Conservation (phyloP, 2,888 invertebrate species). For the Melolontha melolontha region DNA sequence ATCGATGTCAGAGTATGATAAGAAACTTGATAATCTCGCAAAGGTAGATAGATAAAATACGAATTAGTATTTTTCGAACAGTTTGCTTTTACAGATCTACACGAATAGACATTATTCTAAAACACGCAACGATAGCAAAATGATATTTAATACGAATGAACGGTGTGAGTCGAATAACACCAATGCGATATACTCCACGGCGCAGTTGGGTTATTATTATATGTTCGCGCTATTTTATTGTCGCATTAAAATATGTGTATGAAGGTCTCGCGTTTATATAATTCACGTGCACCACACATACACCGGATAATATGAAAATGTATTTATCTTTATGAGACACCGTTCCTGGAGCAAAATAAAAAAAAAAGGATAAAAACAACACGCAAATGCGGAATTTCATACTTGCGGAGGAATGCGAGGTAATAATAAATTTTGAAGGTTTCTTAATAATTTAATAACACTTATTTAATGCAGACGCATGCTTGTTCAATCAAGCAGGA, state of each 20-base stretch:
- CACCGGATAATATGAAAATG: not conserved
- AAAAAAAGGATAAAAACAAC: not conserved
- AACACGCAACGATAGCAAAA: slow-evolving; percentile 17
- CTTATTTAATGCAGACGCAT: too few relatives aligned
- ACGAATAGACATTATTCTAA: slow-evolving; percentile 1
- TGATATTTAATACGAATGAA: slow-evolving; percentile 13
- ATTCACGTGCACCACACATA: slow-evolving; percentile 16
- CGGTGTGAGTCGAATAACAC: slow-evolving; percentile 12
- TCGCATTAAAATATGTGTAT: slow-evolving; percentile 24
- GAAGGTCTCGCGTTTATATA: slow-evolving; percentile 15
- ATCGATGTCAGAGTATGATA: too few relatives aligned
- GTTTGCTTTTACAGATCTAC: too few relatives aligned
- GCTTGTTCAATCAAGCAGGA: not conserved
- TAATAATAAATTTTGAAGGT: slow-evolving; percentile 4
- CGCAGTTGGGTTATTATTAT: slow-evolving; percentile 18
- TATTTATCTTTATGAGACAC: not conserved
- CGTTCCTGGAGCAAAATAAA: not conserved
- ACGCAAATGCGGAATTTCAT: slow-evolving; percentile 1
- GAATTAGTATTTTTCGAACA: too few relatives aligned
- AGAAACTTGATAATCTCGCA: too few relatives aligned
- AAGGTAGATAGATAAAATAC: too few relatives aligned
- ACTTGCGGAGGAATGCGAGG: not conserved
- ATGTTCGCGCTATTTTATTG: slow-evolving; percentile 18
- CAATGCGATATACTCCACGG: not conserved
- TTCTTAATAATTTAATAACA: too few relatives aligned